Percentiles rank a stretch among this genome's conserved stretches.
phyloP scores from a whole-genome alignment of 1,140 invertebrate species.

The Leptopilina boulardi region DNA sequence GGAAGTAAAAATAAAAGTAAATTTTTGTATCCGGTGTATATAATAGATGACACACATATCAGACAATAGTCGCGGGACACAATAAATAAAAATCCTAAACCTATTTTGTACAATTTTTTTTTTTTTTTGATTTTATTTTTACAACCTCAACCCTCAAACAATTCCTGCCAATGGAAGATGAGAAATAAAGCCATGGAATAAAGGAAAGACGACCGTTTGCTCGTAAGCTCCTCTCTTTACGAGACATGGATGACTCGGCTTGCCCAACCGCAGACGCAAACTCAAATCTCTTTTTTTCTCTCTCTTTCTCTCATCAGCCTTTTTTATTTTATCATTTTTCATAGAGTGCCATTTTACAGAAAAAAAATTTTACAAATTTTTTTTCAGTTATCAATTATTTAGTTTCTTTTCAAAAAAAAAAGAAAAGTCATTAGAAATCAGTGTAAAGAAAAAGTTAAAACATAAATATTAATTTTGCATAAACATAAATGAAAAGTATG shows the following conservation, averaged over 20 bases:
- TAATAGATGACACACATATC: not conserved
- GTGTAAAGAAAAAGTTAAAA: not conserved
- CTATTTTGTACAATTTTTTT: constrained; percentile 39
- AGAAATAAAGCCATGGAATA: constrained; percentile 69
- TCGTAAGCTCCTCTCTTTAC: constrained; percentile 76
- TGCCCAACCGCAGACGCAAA: constrained; percentile 70
- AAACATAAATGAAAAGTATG: not conserved
- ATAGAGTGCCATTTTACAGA: constrained; percentile 33
- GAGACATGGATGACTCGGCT: constrained; percentile 72
- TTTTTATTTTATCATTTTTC: constrained; percentile 56
- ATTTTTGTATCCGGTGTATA: not conserved
- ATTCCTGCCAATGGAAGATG: constrained; percentile 59
- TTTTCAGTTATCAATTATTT: too few species aligned
- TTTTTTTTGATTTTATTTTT: constrained; percentile 59
- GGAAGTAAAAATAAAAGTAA: not conserved
- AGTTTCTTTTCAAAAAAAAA: not conserved
- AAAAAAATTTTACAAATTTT: not conserved
- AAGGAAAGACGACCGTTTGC: constrained; percentile 65
- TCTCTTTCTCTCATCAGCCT: constrained; percentile 53
- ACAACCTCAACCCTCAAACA: constrained; percentile 52
- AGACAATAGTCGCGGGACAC: not conserved
- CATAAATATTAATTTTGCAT: not conserved
- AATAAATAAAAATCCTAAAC: constrained; percentile 11
- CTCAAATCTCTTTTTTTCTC: constrained; percentile 58
- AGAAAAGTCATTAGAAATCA: not conserved